Percentiles rank a stretch among this genome's conserved stretches.
These are phyloP conservation scores for Aramus guarauna DNA, from an alignment of 2,113 vertebrate genomes.

Conservation along the genomic window DNA sequence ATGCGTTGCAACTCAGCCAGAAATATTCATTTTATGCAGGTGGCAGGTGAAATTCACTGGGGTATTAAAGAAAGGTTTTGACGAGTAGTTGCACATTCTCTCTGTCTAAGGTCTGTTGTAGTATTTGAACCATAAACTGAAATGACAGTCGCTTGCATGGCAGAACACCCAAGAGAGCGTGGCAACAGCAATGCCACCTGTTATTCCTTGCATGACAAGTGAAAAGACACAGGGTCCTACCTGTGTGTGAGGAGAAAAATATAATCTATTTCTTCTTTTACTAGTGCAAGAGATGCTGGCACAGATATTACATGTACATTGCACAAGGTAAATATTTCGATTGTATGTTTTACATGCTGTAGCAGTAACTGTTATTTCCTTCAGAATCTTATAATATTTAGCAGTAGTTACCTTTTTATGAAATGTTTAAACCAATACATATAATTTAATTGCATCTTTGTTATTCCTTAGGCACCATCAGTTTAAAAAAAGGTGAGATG, in stretches of 20 bases:
- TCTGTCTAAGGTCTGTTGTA: neutral
- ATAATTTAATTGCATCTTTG: neutral
- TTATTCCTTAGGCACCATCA: neutral
- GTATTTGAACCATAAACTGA: slow-evolving; percentile 33
- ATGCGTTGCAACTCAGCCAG: neutral
- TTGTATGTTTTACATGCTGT: neutral
- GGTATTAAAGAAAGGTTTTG: slow-evolving; percentile 20
- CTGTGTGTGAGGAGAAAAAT: neutral
- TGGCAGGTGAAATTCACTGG: neutral
- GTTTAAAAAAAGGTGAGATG: neutral
- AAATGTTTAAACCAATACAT: neutral
- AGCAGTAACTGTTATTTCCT: neutral
- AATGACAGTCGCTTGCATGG: neutral
- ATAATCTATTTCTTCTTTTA: neutral
- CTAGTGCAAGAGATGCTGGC: neutral
- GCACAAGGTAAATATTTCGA: neutral
- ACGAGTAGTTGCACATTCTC: neutral
- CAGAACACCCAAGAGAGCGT: slow-evolving; percentile 5
- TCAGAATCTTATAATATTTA: neutral
- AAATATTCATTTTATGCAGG: neutral
- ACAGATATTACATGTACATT: neutral
- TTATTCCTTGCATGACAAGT: neutral
- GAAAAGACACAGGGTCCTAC: neutral
- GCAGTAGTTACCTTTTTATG: neutral
- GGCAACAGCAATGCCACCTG: slow-evolving; percentile 9